phyloP scores from a whole-genome alignment of 2,797 vertebrate genomes.

The Acanthopagrus latus region DNA sequence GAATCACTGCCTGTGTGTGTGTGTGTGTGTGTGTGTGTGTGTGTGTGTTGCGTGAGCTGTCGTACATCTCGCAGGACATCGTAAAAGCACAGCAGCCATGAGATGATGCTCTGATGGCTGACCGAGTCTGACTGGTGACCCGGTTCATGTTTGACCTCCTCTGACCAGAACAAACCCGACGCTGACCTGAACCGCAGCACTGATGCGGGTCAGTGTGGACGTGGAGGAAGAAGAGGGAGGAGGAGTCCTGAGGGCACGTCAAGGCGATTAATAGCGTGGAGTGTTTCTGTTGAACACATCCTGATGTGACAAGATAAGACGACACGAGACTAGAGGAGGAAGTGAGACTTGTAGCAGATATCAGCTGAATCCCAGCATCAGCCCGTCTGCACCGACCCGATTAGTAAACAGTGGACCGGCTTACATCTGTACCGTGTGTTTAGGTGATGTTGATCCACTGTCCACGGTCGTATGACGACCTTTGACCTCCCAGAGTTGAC shows the following conservation, averaged over 20 bases:
- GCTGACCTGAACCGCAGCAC: neutral
- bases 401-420: too few relatives aligned
- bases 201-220: neutral
- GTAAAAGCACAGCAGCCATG: neutral
- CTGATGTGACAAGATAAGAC: too few relatives aligned
- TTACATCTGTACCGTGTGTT: neutral
- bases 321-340: too few relatives aligned
- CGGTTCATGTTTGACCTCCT: conserved; percentile 9
- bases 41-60: too few relatives aligned
- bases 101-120: neutral
- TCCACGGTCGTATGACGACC: neutral
- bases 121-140: conserved; percentile 7
- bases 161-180: neutral
- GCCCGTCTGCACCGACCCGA: too few relatives aligned
- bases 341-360: too few relatives aligned
- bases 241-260: neutral
- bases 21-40: too few relatives aligned
- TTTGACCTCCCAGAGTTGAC: conserved; percentile 13
- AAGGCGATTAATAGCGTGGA: neutral
- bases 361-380: too few relatives aligned
- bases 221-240: neutral
- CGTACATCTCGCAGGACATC: neutral
- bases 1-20: too few relatives aligned
- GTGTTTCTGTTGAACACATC: neutral
- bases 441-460: too few relatives aligned